Evolutionary conservation across 2,113 vertebrate genomes (phyloP).

Genomic region (Campylomormyrus tamandua): DNA sequence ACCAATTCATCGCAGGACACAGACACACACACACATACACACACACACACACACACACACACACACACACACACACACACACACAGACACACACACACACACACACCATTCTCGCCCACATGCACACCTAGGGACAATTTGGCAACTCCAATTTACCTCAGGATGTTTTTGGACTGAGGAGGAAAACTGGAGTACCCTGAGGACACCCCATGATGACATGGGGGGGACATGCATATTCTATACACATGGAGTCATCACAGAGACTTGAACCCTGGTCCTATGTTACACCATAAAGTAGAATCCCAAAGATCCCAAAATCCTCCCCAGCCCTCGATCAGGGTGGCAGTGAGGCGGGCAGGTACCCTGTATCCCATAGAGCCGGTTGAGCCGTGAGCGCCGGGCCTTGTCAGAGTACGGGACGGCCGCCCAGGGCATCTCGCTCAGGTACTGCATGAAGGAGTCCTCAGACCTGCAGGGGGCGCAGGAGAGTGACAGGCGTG

Average conservation of each 20-base stretch:
- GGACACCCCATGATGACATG: neutral
- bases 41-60: too few species aligned
- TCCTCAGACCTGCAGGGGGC: constrained; percentile 79
- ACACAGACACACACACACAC: too few species aligned
- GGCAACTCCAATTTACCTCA: neutral
- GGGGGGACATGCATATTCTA: neutral
- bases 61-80: too few species aligned
- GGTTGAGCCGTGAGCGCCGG: constrained; percentile 84
- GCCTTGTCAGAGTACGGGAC: constrained; percentile 86
- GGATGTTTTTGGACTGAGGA: neutral
- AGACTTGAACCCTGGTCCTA: neutral
- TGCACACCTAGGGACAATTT: too few species aligned
- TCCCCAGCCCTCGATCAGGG: neutral
- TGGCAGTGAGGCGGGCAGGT: constrained; percentile 15
- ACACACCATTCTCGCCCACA: too few species aligned
- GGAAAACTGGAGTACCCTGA: neutral
- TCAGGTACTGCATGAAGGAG: constrained; percentile 97
- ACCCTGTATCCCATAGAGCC: constrained; percentile 97
- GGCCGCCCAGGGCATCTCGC: constrained; percentile 95
- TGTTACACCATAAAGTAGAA: neutral
- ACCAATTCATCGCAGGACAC: neutral
- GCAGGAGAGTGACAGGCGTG: neutral
- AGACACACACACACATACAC: too few species aligned
- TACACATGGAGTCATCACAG: neutral
- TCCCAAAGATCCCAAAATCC: neutral